phyloP scores from a whole-genome alignment of 2,888 invertebrate species.

The Agrochola lychnidis region DNA sequence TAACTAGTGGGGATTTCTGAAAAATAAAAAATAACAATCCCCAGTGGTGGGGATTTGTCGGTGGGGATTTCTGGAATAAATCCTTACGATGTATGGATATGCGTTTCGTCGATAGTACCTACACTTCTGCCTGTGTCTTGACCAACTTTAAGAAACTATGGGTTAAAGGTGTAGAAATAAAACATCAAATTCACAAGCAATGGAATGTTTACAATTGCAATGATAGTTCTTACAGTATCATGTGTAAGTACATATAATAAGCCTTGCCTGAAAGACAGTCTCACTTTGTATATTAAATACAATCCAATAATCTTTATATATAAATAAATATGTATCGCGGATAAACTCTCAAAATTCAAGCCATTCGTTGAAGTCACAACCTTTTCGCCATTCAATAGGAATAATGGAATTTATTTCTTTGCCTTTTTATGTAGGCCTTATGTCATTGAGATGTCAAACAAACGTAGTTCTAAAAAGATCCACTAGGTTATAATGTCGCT shows the following conservation, averaged over 20 bases:
- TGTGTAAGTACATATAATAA: constrained; percentile 81
- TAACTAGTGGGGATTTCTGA: too few species aligned
- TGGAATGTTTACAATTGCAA: constrained; percentile 90
- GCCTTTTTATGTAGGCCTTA: constrained; percentile 17
- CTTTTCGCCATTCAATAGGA: constrained; percentile 52
- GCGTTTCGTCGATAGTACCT: too few species aligned
- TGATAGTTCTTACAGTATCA: constrained; percentile 83
- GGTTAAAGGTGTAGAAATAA: constrained; percentile 73
- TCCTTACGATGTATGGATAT: too few species aligned
- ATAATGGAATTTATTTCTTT: constrained; percentile 33
- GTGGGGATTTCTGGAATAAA: too few species aligned
- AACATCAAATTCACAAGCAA: constrained; percentile 85
- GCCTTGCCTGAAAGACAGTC: constrained; percentile 76
- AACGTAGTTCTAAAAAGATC: background rate
- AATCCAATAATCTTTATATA: constrained; percentile 47
- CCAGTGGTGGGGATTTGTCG: too few species aligned
- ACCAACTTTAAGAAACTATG: background rate
- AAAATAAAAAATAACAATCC: too few species aligned
- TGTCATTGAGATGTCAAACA: constrained; percentile 38
- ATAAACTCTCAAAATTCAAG: constrained; percentile 70
- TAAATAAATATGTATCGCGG: constrained; percentile 46
- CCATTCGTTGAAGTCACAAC: constrained; percentile 74
- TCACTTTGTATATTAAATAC: constrained; percentile 70
- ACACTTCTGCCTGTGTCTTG: too few species aligned
- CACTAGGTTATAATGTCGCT: background rate